Percentiles rank a stretch among this genome's conserved stretches.
These are phyloP conservation scores for Plusia festucae DNA, from an alignment of 2,888 invertebrate species.

Conservation along the genomic window DNA sequence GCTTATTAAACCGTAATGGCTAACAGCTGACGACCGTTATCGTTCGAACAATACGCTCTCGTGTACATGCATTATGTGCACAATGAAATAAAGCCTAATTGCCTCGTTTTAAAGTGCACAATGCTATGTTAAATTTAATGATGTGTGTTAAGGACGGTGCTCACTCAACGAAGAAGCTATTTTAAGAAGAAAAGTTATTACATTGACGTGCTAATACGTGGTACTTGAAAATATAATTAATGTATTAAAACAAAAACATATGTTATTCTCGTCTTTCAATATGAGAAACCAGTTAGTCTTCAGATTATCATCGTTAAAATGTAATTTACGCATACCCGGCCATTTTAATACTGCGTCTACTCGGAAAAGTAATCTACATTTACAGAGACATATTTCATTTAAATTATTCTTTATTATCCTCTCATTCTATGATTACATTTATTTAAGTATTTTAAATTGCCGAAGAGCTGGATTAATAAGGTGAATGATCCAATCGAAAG, in stretches of 20 bases:
- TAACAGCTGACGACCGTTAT: conserved; percentile 59
- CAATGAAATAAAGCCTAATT: conserved; percentile 48
- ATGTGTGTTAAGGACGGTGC: conserved; percentile 31
- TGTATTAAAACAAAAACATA: not conserved
- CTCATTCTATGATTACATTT: not conserved
- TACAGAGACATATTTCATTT: conserved; percentile 1
- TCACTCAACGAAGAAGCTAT: conserved; percentile 28
- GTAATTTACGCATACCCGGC: not conserved
- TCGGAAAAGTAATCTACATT: conserved; percentile 1
- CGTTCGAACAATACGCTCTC: conserved; percentile 38
- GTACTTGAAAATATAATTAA: not conserved
- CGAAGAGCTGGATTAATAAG: not conserved
- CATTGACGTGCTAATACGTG: conserved; percentile 7
- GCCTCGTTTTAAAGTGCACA: conserved; percentile 44
- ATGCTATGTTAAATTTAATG: conserved; percentile 51
- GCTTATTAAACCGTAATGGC: conserved; percentile 56
- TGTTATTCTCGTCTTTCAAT: not conserved
- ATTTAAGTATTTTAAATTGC: not conserved
- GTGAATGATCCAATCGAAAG: not conserved
- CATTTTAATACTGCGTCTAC: not conserved
- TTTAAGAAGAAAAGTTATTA: conserved; percentile 23
- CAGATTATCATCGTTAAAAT: not conserved
- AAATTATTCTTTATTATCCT: not conserved
- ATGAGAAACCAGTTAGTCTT: not conserved
- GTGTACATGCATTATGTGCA: conserved; percentile 23